Evolutionary conservation across 2,113 vertebrate species (phyloP).

Genomic region (Zingel zingel): DNA sequence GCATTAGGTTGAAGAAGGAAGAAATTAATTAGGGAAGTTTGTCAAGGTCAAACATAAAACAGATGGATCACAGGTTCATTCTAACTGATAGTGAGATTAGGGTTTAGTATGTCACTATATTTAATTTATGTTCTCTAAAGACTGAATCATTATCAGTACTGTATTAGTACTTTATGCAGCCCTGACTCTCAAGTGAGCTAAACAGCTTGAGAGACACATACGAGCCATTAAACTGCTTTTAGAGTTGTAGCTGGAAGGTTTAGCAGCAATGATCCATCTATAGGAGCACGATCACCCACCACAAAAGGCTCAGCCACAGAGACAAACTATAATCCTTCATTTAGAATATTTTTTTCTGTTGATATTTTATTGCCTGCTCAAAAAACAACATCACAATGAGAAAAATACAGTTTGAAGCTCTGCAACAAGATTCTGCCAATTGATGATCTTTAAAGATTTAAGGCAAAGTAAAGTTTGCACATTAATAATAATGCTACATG

Average conservation of each 20-base stretch:
- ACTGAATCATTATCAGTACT: neutral
- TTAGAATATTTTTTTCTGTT: slow-evolving; percentile 43
- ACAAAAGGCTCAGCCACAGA: slow-evolving; percentile 38
- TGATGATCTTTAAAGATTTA: neutral
- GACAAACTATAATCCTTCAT: slow-evolving; percentile 44
- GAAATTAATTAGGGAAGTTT: neutral
- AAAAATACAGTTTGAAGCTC: neutral
- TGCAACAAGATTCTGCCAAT: neutral
- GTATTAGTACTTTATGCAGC: neutral
- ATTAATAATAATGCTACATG: neutral
- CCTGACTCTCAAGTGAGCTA: neutral
- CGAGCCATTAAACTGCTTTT: slow-evolving; percentile 8
- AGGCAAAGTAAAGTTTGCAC: neutral
- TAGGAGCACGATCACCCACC: neutral
- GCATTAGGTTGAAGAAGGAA: neutral
- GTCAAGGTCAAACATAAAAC: neutral
- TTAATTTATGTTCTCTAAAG: neutral
- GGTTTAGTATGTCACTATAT: neutral
- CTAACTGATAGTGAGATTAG: neutral
- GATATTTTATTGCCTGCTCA: slow-evolving; percentile 24
- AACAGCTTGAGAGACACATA: neutral
- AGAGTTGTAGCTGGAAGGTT: slow-evolving; percentile 7
- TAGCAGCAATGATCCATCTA: slow-evolving; percentile 21
- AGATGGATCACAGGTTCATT: neutral
- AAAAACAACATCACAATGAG: neutral